Conservation (phyloP, 2,113 vertebrate species). For the Nycticorax nycticorax region DNA sequence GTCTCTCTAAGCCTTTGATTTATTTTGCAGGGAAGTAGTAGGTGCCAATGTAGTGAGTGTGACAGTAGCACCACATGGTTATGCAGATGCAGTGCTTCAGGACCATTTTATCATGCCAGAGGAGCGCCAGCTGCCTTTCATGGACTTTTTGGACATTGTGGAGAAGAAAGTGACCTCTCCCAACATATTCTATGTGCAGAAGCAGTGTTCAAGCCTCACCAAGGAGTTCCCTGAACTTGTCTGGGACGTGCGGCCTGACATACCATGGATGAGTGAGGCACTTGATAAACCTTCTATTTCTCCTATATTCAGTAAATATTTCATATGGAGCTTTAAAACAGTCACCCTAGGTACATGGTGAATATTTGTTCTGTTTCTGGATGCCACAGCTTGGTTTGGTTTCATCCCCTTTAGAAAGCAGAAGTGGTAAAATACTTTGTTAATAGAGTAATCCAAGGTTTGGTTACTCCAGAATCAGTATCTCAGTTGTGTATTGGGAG, state of each 20-base stretch:
- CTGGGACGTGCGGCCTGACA: constrained; percentile 84
- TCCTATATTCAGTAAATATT: background rate
- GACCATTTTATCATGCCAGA: constrained; percentile 92
- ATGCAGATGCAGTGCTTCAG: constrained; percentile 86
- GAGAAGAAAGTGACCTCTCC: constrained; percentile 75
- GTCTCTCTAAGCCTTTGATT: background rate
- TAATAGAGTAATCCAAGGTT: background rate
- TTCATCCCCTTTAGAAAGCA: background rate
- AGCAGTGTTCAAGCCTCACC: constrained; percentile 93
- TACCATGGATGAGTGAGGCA: constrained; percentile 91
- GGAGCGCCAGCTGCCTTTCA: constrained; percentile 84
- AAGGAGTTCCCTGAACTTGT: constrained; percentile 89
- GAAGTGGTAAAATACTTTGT: background rate
- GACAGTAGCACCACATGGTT: constrained; percentile 93
- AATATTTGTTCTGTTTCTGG: background rate
- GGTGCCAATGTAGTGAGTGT: constrained; percentile 88
- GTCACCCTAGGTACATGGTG: background rate
- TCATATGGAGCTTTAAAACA: background rate
- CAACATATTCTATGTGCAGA: constrained; percentile 90
- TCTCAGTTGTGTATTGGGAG: background rate
- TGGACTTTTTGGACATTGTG: constrained; percentile 83
- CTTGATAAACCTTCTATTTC: constrained; percentile 76
- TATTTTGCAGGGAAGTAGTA: constrained; percentile 79
- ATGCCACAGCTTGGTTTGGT: background rate
- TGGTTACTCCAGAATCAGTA: background rate